Base-by-base conservation (phyloP, 2,113 vertebrate species). In the Eulemur macaco region DNA sequence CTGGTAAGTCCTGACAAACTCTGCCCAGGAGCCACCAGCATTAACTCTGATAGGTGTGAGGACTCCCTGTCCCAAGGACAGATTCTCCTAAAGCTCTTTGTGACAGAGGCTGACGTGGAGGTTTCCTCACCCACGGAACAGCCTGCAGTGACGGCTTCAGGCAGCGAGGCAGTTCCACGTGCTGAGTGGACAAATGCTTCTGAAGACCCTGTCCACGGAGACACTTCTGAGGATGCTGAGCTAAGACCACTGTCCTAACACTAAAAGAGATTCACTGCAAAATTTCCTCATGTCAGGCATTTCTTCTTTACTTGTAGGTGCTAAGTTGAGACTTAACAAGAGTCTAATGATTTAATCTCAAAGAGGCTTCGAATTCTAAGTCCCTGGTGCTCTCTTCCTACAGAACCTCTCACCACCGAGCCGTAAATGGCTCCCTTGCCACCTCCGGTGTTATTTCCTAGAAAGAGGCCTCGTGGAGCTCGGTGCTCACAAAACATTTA, bases 1-100 rank as follows among this genome's bases (percentile, higher is more conserved):
- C 56, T 31, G n/a, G 29, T 3, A 0, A 78, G 31, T 47, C 17
- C 29, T 20, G 7, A 45, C 0, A 0, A 7, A 5, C 27, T 42
- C 39, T n/a, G 25, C 0, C 8, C 1, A 2, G 20, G 45, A 56
- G 52, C 20, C 13, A 0, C n/a, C 3, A n/a, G 5, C 6, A 0
- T 29, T 17, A 3, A 45, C 71, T 54, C 17, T 6, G 14, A 15
- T 1, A 0, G 7, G 17, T 3, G 11, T 3, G 4, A 11, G 10
- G 21, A 37, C 34, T 23, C 29, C 12, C n/a, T 39, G 64, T 66
- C 63, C 77, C n/a, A 0, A 29, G n/a, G 15, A 6, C 39, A 66
- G 9, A 34, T 0, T 1, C 34, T 45, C 54, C 17, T 13, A 63
- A 6, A 2, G 25, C 21, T 20, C 20, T 25, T 4, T 5, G 18